A percentile compares a stretch with the other conserved stretches of the same genome.
Evolutionary conservation across 2,113 vertebrate genomes (phyloP).

Genomic region (Cebus imitator): DNA sequence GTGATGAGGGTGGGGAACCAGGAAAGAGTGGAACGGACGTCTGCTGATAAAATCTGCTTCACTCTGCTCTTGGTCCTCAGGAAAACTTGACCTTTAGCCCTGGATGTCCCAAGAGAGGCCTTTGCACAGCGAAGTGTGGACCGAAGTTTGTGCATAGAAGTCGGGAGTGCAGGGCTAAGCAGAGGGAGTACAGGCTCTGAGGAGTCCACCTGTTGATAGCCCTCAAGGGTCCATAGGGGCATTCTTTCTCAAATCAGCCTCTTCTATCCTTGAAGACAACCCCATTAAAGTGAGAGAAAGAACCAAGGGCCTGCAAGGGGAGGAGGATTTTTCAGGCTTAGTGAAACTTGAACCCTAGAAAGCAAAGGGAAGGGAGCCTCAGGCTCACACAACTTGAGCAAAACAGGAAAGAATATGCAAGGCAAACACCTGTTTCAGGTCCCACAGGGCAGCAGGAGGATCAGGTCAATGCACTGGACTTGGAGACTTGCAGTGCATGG

Average conservation of each 20-base stretch:
- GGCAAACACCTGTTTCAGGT: accelerated
- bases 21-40: neutral
- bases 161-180: neutral
- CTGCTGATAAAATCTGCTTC: slow-evolving; percentile 7
- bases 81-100: slow-evolving; percentile 50
- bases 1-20: neutral
- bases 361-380: neutral
- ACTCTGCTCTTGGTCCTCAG: neutral
- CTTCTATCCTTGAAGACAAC: neutral
- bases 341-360: neutral
- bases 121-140: neutral
- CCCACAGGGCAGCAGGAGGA: neutral
- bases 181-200: neutral
- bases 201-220: neutral
- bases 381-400: neutral
- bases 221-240: neutral
- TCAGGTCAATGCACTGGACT: neutral
- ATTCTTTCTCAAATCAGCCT: neutral
- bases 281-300: neutral
- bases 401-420: neutral
- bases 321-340: neutral
- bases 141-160: neutral
- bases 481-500: neutral
- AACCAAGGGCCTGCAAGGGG: neutral
- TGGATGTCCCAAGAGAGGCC: neutral